Base-by-base conservation (phyloP, 2,888 invertebrate species). In the Polietes domitor region DNA sequence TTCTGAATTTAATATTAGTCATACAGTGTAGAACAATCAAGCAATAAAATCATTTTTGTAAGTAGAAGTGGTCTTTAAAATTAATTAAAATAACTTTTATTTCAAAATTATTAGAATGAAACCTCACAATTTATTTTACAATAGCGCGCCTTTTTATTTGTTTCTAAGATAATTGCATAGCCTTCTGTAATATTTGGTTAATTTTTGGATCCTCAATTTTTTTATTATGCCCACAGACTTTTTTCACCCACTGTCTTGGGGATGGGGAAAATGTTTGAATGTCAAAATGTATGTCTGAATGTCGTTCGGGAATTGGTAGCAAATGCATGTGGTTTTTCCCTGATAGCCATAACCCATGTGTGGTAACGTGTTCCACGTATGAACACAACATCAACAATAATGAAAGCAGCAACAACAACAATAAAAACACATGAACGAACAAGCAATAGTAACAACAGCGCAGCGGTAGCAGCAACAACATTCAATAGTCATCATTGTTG, bases 401-500 rank as follows among this genome's bases (percentile, higher is more conserved):
- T 50, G 47, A 43, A 24, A 76, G 61, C 83, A 79, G 37, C 65
- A 75, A 58, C 79, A 73, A 43, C 47, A 58, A 19, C 19, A n/a
- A n/a, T n/a, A n/a, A n/a, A n/a, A n/a, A n/a, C n/a, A n/a, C n/a
- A n/a, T n/a, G n/a, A n/a, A n/a, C n/a, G n/a, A n/a, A n/a, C n/a
- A 70, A 71, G 26, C 32, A 75, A 68, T 78, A 75, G 43, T 53
- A 77, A 1, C 12, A 74, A 10, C 24, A 17, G 53, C 12, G 65
- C 4, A 61, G 63, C 26, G 10, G 50, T 50, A 53, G 53, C 10
- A 24, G 26, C 81, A 77, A 81, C 78, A 72, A 84, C 71, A 81
- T 73, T 79, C 55, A 76, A 81, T 81, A 84, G 78, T 76, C 78
- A 81, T 76, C 73, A 84, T 81, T 84, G 84, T 79, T 81, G 81